Evolutionary conservation across 2,888 invertebrate species (phyloP).

Genomic region (Gandaritis pyraliata): DNA sequence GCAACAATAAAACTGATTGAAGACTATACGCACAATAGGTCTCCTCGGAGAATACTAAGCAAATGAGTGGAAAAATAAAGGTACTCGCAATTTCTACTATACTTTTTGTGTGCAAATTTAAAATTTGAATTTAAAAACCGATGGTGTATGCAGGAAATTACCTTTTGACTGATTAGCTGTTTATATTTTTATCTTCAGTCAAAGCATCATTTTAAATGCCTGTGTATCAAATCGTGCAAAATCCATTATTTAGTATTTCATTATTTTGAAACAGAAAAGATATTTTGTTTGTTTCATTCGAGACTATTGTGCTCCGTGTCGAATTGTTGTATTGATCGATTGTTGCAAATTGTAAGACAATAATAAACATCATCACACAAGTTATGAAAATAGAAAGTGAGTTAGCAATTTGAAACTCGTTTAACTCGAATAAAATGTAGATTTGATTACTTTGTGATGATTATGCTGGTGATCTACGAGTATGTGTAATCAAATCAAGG

Average conservation of each 20-base stretch:
- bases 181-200: not conserved
- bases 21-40: conserved; percentile 31
- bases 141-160: not conserved
- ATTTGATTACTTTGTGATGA: conserved; percentile 19
- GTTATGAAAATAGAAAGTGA: conserved; percentile 37
- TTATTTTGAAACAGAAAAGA: conserved; percentile 27
- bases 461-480: conserved; percentile 4
- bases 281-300: conserved; percentile 24
- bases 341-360: conserved; percentile 31
- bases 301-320: conserved; percentile 28
- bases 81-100: not conserved
- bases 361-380: conserved; percentile 33
- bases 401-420: conserved; percentile 27
- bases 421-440: conserved; percentile 24
- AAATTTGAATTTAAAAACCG: not conserved
- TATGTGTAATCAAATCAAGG: not conserved
- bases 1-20: conserved; percentile 27
- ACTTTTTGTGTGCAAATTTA: not conserved
- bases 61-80: not conserved
- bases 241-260: conserved; percentile 2
- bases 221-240: conserved; percentile 6
- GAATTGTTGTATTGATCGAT: conserved; percentile 36
- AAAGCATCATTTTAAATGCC: not conserved
- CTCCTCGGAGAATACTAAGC: conserved; percentile 19
- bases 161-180: conserved; percentile 1